Conservation (phyloP, 2,888 invertebrate species). For the Zygothrica quintamaculata region DNA sequence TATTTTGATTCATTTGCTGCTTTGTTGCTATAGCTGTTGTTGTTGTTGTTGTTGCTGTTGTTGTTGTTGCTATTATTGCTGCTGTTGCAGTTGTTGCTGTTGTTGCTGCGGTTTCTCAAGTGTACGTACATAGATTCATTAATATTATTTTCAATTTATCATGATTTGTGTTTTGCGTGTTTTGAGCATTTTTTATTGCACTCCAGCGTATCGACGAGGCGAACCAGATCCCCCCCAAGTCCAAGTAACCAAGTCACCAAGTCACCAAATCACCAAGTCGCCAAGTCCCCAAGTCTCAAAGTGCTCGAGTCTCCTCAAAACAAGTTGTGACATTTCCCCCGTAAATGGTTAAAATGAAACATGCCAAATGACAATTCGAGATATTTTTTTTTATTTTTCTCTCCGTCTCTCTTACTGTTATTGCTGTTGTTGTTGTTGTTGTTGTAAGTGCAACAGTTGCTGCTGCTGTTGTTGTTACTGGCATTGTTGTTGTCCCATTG, state of each 20-base stretch:
- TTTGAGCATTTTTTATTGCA: slow-evolving; percentile 46
- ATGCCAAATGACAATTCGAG: slow-evolving; percentile 46
- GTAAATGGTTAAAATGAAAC: slow-evolving; percentile 74
- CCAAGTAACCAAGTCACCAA: slow-evolving; percentile 34
- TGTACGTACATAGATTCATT: slow-evolving; percentile 51
- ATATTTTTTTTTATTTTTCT: too few species aligned
- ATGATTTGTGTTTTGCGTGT: slow-evolving; percentile 46
- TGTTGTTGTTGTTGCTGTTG: slow-evolving; percentile 33
- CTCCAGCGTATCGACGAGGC: slow-evolving; percentile 52
- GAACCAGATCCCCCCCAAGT: slow-evolving; percentile 61
- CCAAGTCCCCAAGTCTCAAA: slow-evolving; percentile 13
- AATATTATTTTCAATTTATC: slow-evolving; percentile 63
- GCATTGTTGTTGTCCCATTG: slow-evolving; percentile 32
- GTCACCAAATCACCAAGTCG: slow-evolving; percentile 14
- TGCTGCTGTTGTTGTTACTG: slow-evolving; percentile 18
- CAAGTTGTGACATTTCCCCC: slow-evolving; percentile 78
- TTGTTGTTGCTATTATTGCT: slow-evolving; percentile 32
- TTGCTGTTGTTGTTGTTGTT: slow-evolving; percentile 23
- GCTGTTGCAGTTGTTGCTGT: slow-evolving; percentile 24
- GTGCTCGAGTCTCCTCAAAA: slow-evolving; percentile 33
- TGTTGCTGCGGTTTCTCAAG: slow-evolving; percentile 28
- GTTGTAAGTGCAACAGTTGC: slow-evolving; percentile 4
- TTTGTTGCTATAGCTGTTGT: too few species aligned
- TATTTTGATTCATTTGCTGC: slow-evolving; percentile 63
- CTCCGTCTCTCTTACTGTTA: too few species aligned